Conservation (phyloP, 2,797 vertebrate species). For the Semaprochilodus insignis region DNA sequence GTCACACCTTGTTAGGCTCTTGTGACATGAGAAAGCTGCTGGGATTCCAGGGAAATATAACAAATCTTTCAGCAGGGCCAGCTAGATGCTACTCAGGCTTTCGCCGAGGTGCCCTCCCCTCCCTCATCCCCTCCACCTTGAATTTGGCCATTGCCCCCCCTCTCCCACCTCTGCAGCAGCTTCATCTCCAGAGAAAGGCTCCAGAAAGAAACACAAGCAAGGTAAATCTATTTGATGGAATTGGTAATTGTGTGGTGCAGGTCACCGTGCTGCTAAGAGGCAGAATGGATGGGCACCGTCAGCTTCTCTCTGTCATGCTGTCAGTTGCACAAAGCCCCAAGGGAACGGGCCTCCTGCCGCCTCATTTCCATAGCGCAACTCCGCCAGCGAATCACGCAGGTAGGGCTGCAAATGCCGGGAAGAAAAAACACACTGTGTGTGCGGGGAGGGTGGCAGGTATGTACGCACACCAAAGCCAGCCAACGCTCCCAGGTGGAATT, state of each 20-base stretch:
- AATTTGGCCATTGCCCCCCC: not conserved
- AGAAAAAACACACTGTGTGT: not conserved
- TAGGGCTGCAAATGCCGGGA: conserved; percentile 35
- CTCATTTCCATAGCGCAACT: conserved; percentile 66
- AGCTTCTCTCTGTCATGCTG: conserved; percentile 71
- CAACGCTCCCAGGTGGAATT: conserved; percentile 59
- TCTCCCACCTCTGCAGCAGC: conserved; percentile 12
- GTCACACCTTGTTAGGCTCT: conserved; percentile 59
- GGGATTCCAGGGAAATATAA: conserved; percentile 55
- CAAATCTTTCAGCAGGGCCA: conserved; percentile 51
- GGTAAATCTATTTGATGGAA: conserved; percentile 66
- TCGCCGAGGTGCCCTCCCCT: conserved; percentile 7
- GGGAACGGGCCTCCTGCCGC: conserved; percentile 58
- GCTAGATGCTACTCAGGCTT: conserved; percentile 27
- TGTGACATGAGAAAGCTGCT: conserved; percentile 50
- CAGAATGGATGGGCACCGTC: conserved; percentile 71
- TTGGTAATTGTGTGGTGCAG: conserved; percentile 62
- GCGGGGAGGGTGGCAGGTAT: conserved; percentile 32
- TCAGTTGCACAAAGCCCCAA: conserved; percentile 67
- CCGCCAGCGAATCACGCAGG: conserved; percentile 61
- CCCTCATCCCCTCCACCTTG: not conserved
- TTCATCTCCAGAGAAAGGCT: conserved; percentile 55
- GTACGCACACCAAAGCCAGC: conserved; percentile 42
- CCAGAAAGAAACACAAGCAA: conserved; percentile 52
- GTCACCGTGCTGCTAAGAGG: conserved; percentile 66